Conservation (phyloP, 2,888 invertebrate genomes). For the Petrophora chlorosata region DNA sequence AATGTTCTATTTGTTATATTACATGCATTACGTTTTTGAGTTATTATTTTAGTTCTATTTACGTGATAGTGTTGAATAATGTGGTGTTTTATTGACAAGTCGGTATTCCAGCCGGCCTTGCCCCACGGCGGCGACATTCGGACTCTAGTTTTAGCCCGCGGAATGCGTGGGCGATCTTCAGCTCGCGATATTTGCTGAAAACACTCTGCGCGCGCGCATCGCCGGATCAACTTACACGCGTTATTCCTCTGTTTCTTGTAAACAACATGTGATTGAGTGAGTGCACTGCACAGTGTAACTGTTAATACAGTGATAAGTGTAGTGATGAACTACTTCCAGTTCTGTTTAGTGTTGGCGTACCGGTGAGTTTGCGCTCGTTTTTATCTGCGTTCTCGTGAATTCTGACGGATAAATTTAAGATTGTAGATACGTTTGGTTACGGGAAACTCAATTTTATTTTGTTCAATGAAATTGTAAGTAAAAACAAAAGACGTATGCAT, state of each 20-base stretch:
- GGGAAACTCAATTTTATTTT: not conserved
- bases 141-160: conserved; percentile 71
- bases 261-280: conserved; percentile 35
- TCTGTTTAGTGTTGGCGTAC: conserved; percentile 67
- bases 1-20: no score
- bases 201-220: conserved; percentile 63
- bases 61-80: conserved; percentile 11
- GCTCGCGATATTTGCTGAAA: conserved; percentile 68
- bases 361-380: conserved; percentile 52
- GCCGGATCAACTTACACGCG: conserved; percentile 68
- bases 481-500: no score
- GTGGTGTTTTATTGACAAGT: conserved; percentile 20
- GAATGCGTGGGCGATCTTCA: conserved; percentile 74
- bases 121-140: conserved; percentile 70
- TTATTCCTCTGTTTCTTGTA: conserved; percentile 41
- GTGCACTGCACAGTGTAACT: conserved; percentile 2
- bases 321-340: conserved; percentile 72
- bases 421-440: not conserved
- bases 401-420: not conserved
- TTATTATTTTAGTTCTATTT: no score
- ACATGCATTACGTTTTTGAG: no score
- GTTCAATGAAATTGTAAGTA: no score
- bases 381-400: not conserved
- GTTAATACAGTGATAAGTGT: conserved; percentile 31
- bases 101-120: conserved; percentile 75